phyloP scores from a whole-genome alignment of 1,140 invertebrate genomes.

The Drosophila quadrilineata region DNA sequence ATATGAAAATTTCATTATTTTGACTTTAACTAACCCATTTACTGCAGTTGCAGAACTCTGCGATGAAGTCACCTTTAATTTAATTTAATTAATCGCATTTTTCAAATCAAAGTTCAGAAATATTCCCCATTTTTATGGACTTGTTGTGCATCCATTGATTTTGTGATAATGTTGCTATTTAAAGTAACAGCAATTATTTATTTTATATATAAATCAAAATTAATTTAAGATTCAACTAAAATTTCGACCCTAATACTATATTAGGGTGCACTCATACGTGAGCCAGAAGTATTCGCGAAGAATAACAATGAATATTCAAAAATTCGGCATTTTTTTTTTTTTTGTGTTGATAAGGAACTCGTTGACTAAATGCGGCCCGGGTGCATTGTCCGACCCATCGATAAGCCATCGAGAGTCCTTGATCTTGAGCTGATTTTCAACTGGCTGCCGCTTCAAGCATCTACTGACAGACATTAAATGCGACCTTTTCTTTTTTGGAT shows the following conservation, averaged over 20 bases:
- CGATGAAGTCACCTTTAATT: background rate
- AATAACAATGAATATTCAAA: too few species aligned
- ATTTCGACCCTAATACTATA: too few species aligned
- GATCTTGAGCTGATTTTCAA: constrained; percentile 75
- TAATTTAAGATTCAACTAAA: too few species aligned
- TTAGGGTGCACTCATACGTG: too few species aligned
- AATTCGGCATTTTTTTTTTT: too few species aligned
- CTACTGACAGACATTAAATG: constrained; percentile 12
- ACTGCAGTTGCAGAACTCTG: background rate
- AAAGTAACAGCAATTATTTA: background rate
- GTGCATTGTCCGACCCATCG: constrained; percentile 66
- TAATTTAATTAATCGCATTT: background rate
- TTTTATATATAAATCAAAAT: constrained; percentile 3
- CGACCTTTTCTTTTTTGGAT: constrained; percentile 35
- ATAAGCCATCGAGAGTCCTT: constrained; percentile 66
- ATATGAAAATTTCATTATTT: constrained; percentile 1
- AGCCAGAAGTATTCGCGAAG: too few species aligned
- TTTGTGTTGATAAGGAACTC: constrained; percentile 69
- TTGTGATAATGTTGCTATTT: constrained; percentile 18
- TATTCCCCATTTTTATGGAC: constrained; percentile 13
- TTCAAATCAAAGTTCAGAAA: constrained; percentile 23
- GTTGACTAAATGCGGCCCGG: constrained; percentile 75
- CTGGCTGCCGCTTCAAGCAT: constrained; percentile 50
- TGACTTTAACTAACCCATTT: constrained; percentile 38
- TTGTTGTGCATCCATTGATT: constrained; percentile 25